phyloP scores from a whole-genome alignment of 2,113 vertebrate genomes.

The Chamaetylas fuelleborni region DNA sequence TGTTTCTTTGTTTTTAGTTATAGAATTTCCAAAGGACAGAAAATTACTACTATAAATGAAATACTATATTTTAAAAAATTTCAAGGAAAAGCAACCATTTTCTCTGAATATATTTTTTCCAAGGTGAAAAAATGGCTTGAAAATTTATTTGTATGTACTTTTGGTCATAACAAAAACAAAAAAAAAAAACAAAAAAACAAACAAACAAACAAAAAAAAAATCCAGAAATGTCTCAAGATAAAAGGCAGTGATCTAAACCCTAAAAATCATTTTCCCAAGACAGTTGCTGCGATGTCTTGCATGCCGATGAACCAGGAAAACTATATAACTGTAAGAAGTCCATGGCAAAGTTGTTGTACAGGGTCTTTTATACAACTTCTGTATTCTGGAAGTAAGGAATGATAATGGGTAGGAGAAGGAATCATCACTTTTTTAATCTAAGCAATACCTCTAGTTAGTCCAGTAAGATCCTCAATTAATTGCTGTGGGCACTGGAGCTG shows the following conservation, averaged over 20 bases:
- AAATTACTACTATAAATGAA: background rate
- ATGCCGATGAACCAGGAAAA: background rate
- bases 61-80: background rate
- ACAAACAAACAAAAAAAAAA: too few species aligned
- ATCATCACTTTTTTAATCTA: background rate
- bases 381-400: background rate
- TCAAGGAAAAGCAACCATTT: background rate
- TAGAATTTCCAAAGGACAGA: background rate
- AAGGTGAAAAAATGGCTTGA: background rate
- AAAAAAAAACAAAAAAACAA: too few species aligned
- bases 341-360: background rate
- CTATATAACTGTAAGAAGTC: background rate
- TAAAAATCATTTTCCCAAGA: background rate
- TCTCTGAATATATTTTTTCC: background rate
- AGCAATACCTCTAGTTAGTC: background rate
- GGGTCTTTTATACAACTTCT: background rate
- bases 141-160: background rate
- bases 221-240: background rate
- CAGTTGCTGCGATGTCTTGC: background rate
- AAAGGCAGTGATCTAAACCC: background rate
- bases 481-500: background rate
- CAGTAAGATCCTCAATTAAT: background rate
- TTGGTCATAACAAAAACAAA: background rate
- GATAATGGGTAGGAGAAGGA: background rate
- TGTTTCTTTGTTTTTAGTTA: background rate